Evolutionary conservation across 2,888 invertebrate species (phyloP).

Genomic region (Eupelmus urozonus): DNA sequence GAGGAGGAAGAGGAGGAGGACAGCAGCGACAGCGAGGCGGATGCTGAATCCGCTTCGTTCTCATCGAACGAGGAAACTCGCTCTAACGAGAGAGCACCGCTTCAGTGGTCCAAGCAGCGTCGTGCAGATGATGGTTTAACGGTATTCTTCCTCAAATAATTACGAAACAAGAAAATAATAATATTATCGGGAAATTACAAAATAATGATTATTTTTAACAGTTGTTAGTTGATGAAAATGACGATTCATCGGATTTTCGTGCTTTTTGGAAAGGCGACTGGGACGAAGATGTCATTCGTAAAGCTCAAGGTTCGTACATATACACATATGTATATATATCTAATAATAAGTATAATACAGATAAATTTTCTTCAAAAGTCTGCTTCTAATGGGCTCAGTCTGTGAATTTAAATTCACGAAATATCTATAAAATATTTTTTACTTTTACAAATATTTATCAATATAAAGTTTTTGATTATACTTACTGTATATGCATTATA

Average conservation of each 20-base stretch:
- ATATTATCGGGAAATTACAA: too few species aligned
- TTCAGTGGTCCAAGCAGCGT: not conserved
- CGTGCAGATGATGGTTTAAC: not conserved
- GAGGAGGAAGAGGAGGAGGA: slow-evolving; percentile 34
- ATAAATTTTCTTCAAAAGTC: too few species aligned
- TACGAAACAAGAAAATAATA: too few species aligned
- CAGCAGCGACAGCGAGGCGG: slow-evolving; percentile 7
- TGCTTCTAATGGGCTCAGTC: too few species aligned
- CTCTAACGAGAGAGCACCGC: too few species aligned
- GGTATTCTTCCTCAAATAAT: slow-evolving; percentile 12
- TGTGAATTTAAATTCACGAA: too few species aligned
- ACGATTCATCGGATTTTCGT: slow-evolving; percentile 61
- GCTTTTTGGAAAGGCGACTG: slow-evolving; percentile 82
- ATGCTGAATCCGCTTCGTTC: too few species aligned
- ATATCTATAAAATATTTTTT: too few species aligned
- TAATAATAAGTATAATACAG: too few species aligned
- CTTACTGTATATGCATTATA: too few species aligned
- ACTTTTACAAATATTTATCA: too few species aligned
- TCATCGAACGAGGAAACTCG: not conserved
- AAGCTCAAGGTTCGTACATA: slow-evolving; percentile 77
- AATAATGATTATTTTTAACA: slow-evolving; percentile 19
- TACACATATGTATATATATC: not conserved
- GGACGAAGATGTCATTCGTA: slow-evolving; percentile 80
- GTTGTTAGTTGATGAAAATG: slow-evolving; percentile 19
- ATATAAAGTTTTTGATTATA: too few species aligned